phyloP scores from a whole-genome alignment of 2,797 vertebrate species.

The Dermochelys coriacea region DNA sequence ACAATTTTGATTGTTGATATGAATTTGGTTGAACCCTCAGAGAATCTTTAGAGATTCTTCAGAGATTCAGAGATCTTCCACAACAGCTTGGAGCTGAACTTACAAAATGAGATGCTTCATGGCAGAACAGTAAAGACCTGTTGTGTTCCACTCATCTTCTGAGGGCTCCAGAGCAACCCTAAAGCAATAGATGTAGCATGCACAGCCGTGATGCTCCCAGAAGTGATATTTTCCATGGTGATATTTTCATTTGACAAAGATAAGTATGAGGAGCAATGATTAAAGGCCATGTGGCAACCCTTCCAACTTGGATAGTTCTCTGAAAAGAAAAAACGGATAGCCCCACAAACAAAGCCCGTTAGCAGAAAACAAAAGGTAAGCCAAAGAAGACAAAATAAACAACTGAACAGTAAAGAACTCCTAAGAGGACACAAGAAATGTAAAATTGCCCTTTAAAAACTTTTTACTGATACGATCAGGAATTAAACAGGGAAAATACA shows the following conservation, averaged over 20 bases:
- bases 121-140: accelerated
- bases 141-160: accelerated
- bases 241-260: neutral
- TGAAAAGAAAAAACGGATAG: conserved; percentile 27
- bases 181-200: neutral
- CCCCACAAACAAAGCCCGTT: neutral
- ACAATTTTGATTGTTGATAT: neutral
- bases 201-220: neutral
- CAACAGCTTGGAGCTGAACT: neutral
- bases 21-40: neutral
- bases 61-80: neutral
- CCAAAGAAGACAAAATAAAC: neutral
- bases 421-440: neutral
- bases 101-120: neutral
- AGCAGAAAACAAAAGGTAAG: conserved; percentile 15
- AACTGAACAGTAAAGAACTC: neutral
- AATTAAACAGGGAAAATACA: neutral
- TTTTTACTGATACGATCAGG: neutral
- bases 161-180: neutral
- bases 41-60: neutral
- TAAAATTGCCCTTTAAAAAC: neutral
- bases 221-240: neutral
- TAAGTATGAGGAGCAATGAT: neutral
- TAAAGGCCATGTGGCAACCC: neutral
- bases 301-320: neutral